Base-by-base conservation (phyloP, 1,140 invertebrate species). In the Anoplolepis gracilipes region DNA sequence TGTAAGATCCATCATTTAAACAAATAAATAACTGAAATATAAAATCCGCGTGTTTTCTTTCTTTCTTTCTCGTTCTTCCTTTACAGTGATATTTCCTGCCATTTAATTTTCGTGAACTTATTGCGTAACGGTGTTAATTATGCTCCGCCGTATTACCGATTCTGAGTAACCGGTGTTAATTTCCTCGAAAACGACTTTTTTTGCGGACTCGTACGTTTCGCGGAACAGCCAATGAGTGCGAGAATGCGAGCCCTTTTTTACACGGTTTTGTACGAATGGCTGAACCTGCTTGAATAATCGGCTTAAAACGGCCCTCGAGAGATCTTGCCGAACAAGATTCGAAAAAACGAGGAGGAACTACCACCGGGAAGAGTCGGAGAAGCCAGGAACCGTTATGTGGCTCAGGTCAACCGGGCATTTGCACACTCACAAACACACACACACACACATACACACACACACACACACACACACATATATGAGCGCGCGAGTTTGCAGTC, bases 371-470 rank as follows among this genome's bases (percentile, higher is more conserved):
- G 46, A 49, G 88, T 62, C 78, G 75, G 2, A 42, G 39, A 25
- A 53, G 75, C 19, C 53, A 69, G 69, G 85, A 88, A 90, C 88
- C 88, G 88, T 90, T 90, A 90, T 42, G 25, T 59, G 55, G 33
- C 59, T 89, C 75, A 42, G 88, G 88, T 87, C 88, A 90, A 81
- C 73, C 87, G 87, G 61, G 28, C 42, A 59, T 64, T 77, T 82
- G 86, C 73, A 67, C 46, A 16, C 16, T n/a, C n/a, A n/a, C n/a
- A n/a, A n/a, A n/a, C n/a, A n/a, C n/a, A n/a, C n/a, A n/a, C n/a
- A n/a, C n/a, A 19, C 53, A 85, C 53, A 59, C 53, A 33, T 1
- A 46, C 42, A 46, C 13, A 42, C 11, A 42, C 46, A 16, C 16
- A 49, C 42, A 46, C 3, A 46, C 42, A 19, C 39, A 10, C 39